phyloP scores from a whole-genome alignment of 2,888 invertebrate genomes.

The Octodonta nipae region DNA sequence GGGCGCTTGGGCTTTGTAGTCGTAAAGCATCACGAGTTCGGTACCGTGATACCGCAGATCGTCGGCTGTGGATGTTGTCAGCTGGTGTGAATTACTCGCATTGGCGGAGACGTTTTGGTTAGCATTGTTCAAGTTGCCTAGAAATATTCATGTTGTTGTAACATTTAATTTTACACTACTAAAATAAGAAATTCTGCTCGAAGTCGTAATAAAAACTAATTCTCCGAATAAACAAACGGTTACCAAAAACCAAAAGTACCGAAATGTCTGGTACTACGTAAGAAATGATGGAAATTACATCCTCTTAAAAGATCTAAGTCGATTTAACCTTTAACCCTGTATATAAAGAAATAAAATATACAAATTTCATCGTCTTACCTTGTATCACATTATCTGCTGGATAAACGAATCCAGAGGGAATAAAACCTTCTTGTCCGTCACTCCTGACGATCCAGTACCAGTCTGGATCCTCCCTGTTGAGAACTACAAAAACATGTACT shows the following conservation, averaged over 20 bases:
- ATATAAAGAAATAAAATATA: neutral
- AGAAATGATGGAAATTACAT: too few relatives aligned
- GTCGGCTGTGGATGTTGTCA: slow-evolving; percentile 34
- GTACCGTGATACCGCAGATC: slow-evolving; percentile 75
- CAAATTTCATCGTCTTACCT: slow-evolving; percentile 28
- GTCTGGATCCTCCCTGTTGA: slow-evolving; percentile 88
- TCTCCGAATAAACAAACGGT: too few relatives aligned
- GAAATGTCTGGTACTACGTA: too few relatives aligned
- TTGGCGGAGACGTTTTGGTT: slow-evolving; percentile 23
- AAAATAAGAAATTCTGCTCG: too few relatives aligned
- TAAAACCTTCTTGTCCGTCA: slow-evolving; percentile 89
- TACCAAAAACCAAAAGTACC: too few relatives aligned
- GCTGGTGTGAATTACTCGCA: slow-evolving; percentile 24
- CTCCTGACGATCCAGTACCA: slow-evolving; percentile 93
- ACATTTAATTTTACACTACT: too few relatives aligned
- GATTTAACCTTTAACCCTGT: too few relatives aligned
- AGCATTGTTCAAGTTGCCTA: slow-evolving; percentile 36
- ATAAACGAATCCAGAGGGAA: slow-evolving; percentile 87
- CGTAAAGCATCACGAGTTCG: slow-evolving; percentile 85
- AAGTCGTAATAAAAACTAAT: too few relatives aligned
- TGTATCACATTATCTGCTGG: slow-evolving; percentile 70
- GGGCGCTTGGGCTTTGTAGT: slow-evolving; percentile 89
- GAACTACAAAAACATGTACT: slow-evolving; percentile 53
- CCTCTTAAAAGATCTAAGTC: too few relatives aligned
- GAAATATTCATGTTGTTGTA: too few relatives aligned